A percentile compares a stretch with the other conserved stretches of the same genome.
Evolutionary conservation across 2,888 invertebrate species (phyloP).

Genomic region (Chrysotoxum bicinctum): DNA sequence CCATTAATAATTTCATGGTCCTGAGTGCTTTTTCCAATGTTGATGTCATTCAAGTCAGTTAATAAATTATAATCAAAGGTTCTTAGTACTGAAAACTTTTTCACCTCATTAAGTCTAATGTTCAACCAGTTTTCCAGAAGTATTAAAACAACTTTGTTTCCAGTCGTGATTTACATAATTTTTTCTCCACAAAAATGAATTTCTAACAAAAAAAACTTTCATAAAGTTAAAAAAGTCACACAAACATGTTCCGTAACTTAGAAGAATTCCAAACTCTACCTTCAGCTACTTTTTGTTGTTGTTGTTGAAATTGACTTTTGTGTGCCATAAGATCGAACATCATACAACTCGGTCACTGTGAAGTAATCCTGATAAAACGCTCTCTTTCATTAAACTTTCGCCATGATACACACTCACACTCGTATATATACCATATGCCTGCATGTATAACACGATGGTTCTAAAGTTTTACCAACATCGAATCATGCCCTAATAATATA

Average conservation of each 20-base stretch:
- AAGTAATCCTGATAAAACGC: conserved; percentile 12
- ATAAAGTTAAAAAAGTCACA: neutral
- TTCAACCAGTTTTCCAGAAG: too few relatives aligned
- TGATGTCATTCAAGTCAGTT: too few relatives aligned
- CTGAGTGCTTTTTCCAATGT: too few relatives aligned
- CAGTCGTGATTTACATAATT: too few relatives aligned
- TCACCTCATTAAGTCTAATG: too few relatives aligned
- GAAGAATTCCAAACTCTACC: neutral
- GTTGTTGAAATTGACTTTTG: neutral
- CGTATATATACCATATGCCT: neutral
- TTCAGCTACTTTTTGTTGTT: neutral
- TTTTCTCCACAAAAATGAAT: neutral
- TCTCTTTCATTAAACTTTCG: conserved; percentile 22
- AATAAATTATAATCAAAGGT: too few relatives aligned
- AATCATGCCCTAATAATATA: conserved; percentile 46
- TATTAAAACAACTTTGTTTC: neutral
- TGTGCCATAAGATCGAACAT: neutral
- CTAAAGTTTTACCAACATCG: conserved; percentile 38
- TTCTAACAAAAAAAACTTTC: neutral
- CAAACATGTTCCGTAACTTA: neutral
- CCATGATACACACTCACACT: neutral
- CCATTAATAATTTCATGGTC: too few relatives aligned
- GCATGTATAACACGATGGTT: neutral
- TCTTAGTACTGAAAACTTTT: too few relatives aligned
- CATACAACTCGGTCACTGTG: conserved; percentile 1